Percentiles rank a stretch among this genome's conserved stretches.
phyloP scores from a whole-genome alignment of 2,113 vertebrate genomes.

The Elaphurus davidianus region DNA sequence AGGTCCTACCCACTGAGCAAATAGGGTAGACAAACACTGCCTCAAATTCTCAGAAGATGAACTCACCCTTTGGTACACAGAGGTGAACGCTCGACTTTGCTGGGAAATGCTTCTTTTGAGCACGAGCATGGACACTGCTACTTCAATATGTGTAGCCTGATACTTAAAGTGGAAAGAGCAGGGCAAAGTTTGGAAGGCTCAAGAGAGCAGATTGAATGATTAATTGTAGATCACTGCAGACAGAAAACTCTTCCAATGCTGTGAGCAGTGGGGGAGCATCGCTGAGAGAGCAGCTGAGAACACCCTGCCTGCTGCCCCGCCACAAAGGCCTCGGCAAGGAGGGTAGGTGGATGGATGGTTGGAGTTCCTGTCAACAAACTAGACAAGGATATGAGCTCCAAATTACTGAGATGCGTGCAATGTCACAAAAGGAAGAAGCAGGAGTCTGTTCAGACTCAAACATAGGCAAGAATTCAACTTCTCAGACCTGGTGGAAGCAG shows the following conservation, averaged over 20 bases:
- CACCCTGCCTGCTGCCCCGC: fast-evolving
- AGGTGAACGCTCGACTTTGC: background rate
- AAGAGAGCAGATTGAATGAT: background rate
- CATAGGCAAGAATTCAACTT: background rate
- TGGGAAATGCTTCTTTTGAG: background rate
- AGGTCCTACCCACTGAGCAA: background rate
- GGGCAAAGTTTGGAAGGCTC: background rate
- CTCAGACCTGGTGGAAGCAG: background rate
- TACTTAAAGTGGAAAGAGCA: background rate
- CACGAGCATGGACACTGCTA: background rate
- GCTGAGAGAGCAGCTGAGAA: background rate
- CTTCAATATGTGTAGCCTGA: background rate
- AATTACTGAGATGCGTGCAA: background rate
- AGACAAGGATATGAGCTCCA: background rate
- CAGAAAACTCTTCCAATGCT: background rate
- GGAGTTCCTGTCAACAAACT: background rate
- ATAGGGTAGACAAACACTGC: background rate
- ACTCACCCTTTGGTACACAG: background rate
- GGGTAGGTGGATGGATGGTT: no score
- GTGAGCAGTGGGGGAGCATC: background rate
- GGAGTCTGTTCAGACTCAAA: background rate
- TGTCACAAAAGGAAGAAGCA: background rate
- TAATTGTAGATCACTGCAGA: background rate
- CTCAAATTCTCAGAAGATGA: background rate
- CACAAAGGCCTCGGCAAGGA: background rate